These are phyloP conservation scores for Tanytarsus gracilentus DNA, from an alignment of 2,888 invertebrate genomes.

Conservation along the genomic window DNA sequence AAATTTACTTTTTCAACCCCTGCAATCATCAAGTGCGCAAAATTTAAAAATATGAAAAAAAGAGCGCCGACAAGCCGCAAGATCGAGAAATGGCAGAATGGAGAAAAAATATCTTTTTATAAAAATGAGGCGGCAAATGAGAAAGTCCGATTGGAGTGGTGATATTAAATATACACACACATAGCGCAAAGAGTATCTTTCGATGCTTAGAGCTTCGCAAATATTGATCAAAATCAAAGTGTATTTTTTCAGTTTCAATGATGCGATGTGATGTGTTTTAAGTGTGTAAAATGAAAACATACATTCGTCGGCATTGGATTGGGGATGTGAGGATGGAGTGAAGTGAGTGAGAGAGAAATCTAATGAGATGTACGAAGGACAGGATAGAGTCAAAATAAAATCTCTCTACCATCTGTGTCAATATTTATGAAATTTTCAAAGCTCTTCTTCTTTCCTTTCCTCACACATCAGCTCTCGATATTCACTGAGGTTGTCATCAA, in stretches of 20 bases:
- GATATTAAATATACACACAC: constrained; percentile 7
- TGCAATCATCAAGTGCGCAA: too few relatives aligned
- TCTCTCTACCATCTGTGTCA: constrained; percentile 26
- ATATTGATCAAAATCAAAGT: constrained; percentile 24
- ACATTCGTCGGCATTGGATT: not conserved
- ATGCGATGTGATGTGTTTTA: constrained; percentile 1
- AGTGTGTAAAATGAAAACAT: constrained; percentile 14
- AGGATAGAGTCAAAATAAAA: constrained; percentile 1
- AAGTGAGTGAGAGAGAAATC: constrained; percentile 20
- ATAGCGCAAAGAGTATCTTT: constrained; percentile 8
- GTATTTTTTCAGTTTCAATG: constrained; percentile 3
- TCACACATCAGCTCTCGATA: not conserved
- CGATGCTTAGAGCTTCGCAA: constrained; percentile 26
- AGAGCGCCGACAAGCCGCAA: not conserved
- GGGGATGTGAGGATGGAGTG: not conserved
- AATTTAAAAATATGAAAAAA: not conserved
- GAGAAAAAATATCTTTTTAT: not conserved
- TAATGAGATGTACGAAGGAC: constrained; percentile 12
- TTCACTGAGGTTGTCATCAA: constrained; percentile 17
- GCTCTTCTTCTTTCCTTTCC: not conserved
- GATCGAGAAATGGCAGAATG: constrained; percentile 10
- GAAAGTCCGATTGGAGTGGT: not conserved
- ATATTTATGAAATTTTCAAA: constrained; percentile 18
- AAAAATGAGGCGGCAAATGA: constrained; percentile 13
- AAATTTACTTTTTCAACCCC: too few relatives aligned